Evolutionary conservation across 2,888 invertebrate genomes (phyloP).

Genomic region (Oscheius myriophilus): DNA sequence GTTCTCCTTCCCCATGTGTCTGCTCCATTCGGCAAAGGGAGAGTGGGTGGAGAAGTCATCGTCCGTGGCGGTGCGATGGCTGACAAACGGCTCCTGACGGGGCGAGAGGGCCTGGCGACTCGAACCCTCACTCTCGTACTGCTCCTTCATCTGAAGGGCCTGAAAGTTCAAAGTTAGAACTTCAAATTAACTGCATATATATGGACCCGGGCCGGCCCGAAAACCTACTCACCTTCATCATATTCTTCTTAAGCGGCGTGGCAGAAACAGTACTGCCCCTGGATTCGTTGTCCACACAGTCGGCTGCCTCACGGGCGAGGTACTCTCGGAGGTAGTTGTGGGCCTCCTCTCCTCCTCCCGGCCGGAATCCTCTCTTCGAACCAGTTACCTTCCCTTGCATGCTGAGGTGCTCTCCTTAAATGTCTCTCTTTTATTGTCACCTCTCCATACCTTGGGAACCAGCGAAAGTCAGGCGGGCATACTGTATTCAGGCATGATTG

Average conservation of each 20-base stretch:
- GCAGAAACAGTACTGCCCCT: background rate
- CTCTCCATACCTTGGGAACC: no score
- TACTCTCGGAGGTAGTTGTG: slow-evolving; percentile 14
- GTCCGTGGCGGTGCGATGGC: slow-evolving; percentile 4
- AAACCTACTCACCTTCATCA: slow-evolving; percentile 1
- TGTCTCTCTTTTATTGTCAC: background rate
- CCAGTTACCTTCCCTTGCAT: slow-evolving; percentile 19
- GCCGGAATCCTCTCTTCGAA: background rate
- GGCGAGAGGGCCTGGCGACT: background rate
- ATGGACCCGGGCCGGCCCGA: no score
- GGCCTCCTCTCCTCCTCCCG: slow-evolving; percentile 5
- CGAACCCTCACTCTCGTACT: background rate
- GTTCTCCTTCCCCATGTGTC: slow-evolving; percentile 20
- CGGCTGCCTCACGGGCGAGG: background rate
- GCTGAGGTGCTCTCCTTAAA: slow-evolving; percentile 10
- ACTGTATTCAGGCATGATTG: no score
- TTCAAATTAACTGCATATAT: no score
- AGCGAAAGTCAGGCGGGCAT: no score
- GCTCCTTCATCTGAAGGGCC: slow-evolving; percentile 2
- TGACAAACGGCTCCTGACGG: background rate
- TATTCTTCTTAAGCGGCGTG: slow-evolving; percentile 13
- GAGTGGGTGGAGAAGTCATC: slow-evolving; percentile 18
- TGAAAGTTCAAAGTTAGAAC: slow-evolving; percentile 9
- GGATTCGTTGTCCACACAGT: background rate
- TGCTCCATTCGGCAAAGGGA: slow-evolving; percentile 21